phyloP scores from a whole-genome alignment of 2,113 vertebrate species.

The Proteles cristata region DNA sequence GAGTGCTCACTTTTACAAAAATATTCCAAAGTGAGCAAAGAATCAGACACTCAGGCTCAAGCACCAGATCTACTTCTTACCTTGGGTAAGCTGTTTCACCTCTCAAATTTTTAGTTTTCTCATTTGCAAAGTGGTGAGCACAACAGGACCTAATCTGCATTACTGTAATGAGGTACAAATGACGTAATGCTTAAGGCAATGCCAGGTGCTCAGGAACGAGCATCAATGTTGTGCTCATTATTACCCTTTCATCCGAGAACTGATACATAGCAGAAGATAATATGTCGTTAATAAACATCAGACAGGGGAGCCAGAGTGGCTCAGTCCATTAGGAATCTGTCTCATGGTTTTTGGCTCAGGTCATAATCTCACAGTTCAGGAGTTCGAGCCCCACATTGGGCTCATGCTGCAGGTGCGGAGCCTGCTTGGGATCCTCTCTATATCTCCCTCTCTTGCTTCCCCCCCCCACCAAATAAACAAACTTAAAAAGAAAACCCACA shows the following conservation, averaged over 20 bases:
- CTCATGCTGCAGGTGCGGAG: too few species aligned
- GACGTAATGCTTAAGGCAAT: neutral
- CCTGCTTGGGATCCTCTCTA: too few species aligned
- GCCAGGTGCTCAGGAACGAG: neutral
- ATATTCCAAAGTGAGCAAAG: neutral
- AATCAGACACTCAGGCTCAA: neutral
- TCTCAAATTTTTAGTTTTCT: neutral
- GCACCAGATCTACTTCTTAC: neutral
- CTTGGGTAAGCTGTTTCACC: neutral
- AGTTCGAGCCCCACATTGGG: too few species aligned
- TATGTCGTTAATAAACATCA: neutral
- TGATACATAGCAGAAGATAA: neutral
- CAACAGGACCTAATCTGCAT: neutral
- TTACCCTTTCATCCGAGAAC: neutral
- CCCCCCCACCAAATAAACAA: too few species aligned
- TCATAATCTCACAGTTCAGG: too few species aligned
- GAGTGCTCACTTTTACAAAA: neutral
- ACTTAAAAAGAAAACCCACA: too few species aligned
- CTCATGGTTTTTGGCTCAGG: too few species aligned
- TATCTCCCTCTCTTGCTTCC: too few species aligned
- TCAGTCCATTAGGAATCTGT: too few species aligned
- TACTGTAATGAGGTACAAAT: neutral
- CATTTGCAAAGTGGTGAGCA: neutral
- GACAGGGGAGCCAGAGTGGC: neutral
- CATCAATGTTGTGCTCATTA: neutral